Base-by-base conservation (phyloP, 2,888 invertebrate species). In the Bursaphelenchus okinawaensis region DNA sequence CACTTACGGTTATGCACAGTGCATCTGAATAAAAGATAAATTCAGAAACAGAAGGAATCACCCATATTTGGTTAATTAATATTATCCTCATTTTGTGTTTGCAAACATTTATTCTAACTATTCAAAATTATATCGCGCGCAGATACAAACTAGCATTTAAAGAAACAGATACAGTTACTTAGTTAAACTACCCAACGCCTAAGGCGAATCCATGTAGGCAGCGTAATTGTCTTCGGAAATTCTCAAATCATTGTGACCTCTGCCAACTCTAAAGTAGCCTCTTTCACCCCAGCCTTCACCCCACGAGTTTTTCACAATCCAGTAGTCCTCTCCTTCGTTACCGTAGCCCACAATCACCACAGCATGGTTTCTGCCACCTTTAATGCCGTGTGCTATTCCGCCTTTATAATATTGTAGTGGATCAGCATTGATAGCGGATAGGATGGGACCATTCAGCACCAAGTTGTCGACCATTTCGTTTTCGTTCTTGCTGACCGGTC, bases 261-360 rank as follows among this genome's bases (percentile, higher is more conserved):
- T 27, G 55, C 20, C 27, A 19, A 62, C 31, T 40, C 62, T 52
- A 55, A 62, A 62, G 31, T 29, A 62, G 7, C 62, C 62, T 20
- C n/a, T 55, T 40, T 62, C 62, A n/a, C 62, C 62, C 62, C 62
- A 62, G 22, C 29, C n/a, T 16, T 22, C 28, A 4, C 63, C 63
- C 63, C 63, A 63, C 7, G 52, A 52, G 63, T 63, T 63, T 52
- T 63, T 63, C n/a, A 50, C 60, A 24, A 63, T 62, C 62, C 62
- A 62, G 55, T 29, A 62, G 22, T 19, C 28, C 6, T 29, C 62
- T 23, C 20, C 24, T 12, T 55, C 55, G 19, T 19, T 12, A 19
- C 62, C 62, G 28, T 24, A 62, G 22, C 62, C 62, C 4, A 62
- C 62, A 55, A 55, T 19, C 19, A 55, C 29, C 22, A 62, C 62